These are phyloP conservation scores for Cosmia pyralina DNA, from an alignment of 2,888 invertebrate genomes.

Conservation along the genomic window DNA sequence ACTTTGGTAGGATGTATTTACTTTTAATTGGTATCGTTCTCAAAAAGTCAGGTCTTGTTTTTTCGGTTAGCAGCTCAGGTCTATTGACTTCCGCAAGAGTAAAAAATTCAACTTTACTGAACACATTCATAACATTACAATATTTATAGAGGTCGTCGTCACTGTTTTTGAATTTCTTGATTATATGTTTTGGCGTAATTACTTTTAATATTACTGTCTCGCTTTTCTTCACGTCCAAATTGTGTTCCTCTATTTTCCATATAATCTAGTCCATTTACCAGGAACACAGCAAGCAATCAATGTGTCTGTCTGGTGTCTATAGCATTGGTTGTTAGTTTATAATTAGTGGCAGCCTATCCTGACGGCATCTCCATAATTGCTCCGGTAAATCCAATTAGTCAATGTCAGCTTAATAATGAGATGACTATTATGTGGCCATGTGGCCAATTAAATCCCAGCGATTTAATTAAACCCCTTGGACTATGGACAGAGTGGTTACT, in stretches of 20 bases:
- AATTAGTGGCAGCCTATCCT: background rate
- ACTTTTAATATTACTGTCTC: no score
- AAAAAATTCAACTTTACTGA: no score
- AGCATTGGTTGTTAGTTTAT: background rate
- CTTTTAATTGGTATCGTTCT: no score
- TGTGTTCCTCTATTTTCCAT: background rate
- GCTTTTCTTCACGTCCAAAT: no score
- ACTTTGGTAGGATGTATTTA: no score
- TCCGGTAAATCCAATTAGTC: slow-evolving; percentile 16
- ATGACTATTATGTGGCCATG: slow-evolving; percentile 4
- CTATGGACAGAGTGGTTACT: background rate
- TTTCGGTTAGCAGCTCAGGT: no score
- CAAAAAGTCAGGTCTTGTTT: no score
- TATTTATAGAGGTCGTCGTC: no score
- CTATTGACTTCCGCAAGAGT: no score
- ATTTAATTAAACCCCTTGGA: slow-evolving; percentile 6
- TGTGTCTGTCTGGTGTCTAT: background rate
- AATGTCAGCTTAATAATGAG: background rate
- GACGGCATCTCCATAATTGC: slow-evolving; percentile 1
- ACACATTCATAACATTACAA: no score
- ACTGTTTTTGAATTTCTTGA: no score
- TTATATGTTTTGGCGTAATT: no score
- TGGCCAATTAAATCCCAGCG: background rate
- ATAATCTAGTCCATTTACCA: background rate
- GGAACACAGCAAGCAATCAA: background rate